Evolutionary conservation across 2,888 invertebrate genomes (phyloP), one percentile per base, ranked within the genome.

Genomic region (Tanaodytes sp.): DNA sequence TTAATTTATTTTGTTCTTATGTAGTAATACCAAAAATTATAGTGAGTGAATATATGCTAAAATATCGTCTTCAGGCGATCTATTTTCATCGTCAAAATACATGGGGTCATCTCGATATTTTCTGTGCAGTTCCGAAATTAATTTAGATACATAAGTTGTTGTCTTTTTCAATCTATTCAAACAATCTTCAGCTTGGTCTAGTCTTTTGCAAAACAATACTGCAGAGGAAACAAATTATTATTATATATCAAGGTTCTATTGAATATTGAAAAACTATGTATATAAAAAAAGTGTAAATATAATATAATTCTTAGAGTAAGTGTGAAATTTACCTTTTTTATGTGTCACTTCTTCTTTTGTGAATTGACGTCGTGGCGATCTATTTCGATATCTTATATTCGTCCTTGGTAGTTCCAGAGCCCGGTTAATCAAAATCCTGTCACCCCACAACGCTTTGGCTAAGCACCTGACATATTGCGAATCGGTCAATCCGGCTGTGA

Each of bases 371-470:
- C 46, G 30, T 20, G 46, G 46, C 2, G 31, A 46, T 31, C 31
- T 14, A 14, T 46, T 18, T 1, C n/a, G 14, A 11, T 31, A 31
- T 6, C 18, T 4, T 3, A 46, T 46, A 4, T 1, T n/a, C 1
- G 31, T 31, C 9, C 16, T 3, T 15, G 30, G 30, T 6, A 51
- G 2, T 16, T 33, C 9, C 3, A 33, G 5, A 8, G 11, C 3
- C 12, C 12, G 5, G 12, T 33, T 33, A 33, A 33, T 33, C 9
- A 52, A 5, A 3, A 19, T 18, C 33, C 42, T 15, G 19, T 54
- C 54, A 0, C 42, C 54, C 15, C 12, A 42, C 11, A 54, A 33
- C n/a, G 40, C 42, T 33, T 54, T 54, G 1, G 54, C 33, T 14
- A 54, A 33, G 16, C 42, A 54, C 18, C 54, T 30, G 1, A 42